Base-by-base conservation (phyloP, 1,140 invertebrate genomes). In the Drosophila miranda region DNA sequence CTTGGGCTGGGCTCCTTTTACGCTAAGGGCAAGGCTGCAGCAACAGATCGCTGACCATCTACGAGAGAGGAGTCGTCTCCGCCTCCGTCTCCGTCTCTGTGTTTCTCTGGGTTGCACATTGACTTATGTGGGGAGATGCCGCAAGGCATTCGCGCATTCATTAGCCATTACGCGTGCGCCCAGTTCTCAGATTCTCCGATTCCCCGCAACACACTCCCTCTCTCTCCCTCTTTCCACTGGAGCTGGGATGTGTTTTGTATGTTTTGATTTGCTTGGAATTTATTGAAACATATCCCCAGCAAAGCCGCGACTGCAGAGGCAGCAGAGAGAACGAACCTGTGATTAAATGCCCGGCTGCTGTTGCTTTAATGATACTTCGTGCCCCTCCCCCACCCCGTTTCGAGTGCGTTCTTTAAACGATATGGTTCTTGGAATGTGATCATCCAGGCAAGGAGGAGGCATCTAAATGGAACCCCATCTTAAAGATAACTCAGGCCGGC, bases 221-320 rank as follows among this genome's bases (percentile, higher is more conserved):
- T 23, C 38, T 14, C 0, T 23, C 21, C 3, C 19, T 16, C 21
- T 6, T 19, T 19, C 30, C 60, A 8, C 44, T 38, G 16, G 23
- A 68, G 28, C 8, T 42, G 48, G 45, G 53, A 61, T 70, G 57
- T 56, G 49, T 69, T 51, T 64, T 54, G 45, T 54, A 59, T 83
- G 80, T 66, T 82, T 84, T 86, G 81, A 86, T 86, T 84, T 84
- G 73, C 68, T 38, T 80, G 80, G 81, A 84, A 84, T 78, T 87
- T 86, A 81, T 86, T 86, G 74, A 86, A 86, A 86, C 74, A 87
- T 87, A 87, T 81, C 66, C 34, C 64, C 68, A 73, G 54, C 48
- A 26, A 53, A 61, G 58, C 30, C 50, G 34, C 26, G 43, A 30
- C 54, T 61, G 34, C 46, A 9, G 30, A 30, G 30, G 8, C 30